Percentiles rank a stretch among this genome's conserved stretches.
These are phyloP conservation scores for Cochlearius cochlearius DNA, from an alignment of 2,113 vertebrate species.

Conservation along the genomic window DNA sequence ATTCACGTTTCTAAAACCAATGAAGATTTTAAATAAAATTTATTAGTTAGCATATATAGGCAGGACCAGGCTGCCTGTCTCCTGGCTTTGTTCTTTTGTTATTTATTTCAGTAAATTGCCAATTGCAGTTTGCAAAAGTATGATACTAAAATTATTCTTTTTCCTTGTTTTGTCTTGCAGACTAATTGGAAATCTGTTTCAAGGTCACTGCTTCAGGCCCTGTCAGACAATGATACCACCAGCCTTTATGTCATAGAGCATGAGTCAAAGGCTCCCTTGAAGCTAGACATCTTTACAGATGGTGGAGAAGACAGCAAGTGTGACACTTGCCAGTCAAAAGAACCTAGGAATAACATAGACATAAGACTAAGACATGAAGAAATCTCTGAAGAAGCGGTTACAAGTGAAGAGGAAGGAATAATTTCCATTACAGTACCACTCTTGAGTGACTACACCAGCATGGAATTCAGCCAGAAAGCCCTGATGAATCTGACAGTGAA, in stretches of 20 bases:
- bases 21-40: neutral
- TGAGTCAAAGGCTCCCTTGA: neutral
- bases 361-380: neutral
- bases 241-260: conserved; percentile 68
- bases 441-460: conserved; percentile 76
- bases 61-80: neutral
- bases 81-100: neutral
- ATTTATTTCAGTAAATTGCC: neutral
- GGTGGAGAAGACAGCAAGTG: neutral
- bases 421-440: conserved; percentile 7
- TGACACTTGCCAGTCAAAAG: neutral
- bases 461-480: conserved; percentile 71
- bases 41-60: neutral
- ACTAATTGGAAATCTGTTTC: neutral
- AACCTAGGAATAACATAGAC: neutral
- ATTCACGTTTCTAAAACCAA: neutral
- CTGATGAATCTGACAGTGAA: neutral
- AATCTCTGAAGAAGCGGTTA: neutral
- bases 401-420: neutral
- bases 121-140: neutral
- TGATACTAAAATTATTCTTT: neutral
- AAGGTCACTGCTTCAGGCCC: neutral
- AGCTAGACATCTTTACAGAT: neutral
- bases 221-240: conserved; percentile 52
- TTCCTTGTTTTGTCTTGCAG: neutral